A percentile compares a stretch with the other conserved stretches of the same genome.
These are phyloP conservation scores for Spicauda simplicius DNA, from an alignment of 2,888 invertebrate species.

Conservation along the genomic window DNA sequence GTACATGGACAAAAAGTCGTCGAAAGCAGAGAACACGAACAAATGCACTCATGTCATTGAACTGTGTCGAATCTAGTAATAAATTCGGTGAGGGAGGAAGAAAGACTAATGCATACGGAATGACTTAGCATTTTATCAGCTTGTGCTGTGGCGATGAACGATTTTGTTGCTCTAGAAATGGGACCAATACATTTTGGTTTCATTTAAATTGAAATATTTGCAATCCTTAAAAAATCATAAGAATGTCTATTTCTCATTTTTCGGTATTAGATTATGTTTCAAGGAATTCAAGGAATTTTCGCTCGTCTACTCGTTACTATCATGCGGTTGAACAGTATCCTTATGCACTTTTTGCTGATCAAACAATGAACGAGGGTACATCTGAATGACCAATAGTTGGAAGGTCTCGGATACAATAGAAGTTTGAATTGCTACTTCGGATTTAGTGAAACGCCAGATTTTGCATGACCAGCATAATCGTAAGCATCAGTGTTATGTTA, in stretches of 20 bases:
- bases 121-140: conserved; percentile 61
- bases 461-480: conserved; percentile 1
- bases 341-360: conserved; percentile 48
- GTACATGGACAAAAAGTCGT: conserved; percentile 55
- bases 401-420: conserved; percentile 17
- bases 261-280: neutral
- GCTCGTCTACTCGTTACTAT: neutral
- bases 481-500: neutral
- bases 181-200: neutral
- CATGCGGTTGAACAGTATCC: neutral
- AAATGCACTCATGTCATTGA: conserved; percentile 52
- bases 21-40: conserved; percentile 42
- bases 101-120: conserved; percentile 56
- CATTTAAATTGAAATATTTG: no score
- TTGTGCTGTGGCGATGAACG: neutral
- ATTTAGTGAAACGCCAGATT: conserved; percentile 12
- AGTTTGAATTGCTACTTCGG: conserved; percentile 21
- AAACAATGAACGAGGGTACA: conserved; percentile 43
- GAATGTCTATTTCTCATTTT: no score
- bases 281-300: neutral
- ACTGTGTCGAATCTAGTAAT: conserved; percentile 65
- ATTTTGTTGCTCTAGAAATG: neutral
- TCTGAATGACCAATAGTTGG: conserved; percentile 24
- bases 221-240: no score
- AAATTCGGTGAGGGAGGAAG: conserved; percentile 52